Percentiles rank a stretch among this genome's conserved stretches.
Conservation (phyloP, 2,797 vertebrate genomes). For the Psittacula echo region DNA sequence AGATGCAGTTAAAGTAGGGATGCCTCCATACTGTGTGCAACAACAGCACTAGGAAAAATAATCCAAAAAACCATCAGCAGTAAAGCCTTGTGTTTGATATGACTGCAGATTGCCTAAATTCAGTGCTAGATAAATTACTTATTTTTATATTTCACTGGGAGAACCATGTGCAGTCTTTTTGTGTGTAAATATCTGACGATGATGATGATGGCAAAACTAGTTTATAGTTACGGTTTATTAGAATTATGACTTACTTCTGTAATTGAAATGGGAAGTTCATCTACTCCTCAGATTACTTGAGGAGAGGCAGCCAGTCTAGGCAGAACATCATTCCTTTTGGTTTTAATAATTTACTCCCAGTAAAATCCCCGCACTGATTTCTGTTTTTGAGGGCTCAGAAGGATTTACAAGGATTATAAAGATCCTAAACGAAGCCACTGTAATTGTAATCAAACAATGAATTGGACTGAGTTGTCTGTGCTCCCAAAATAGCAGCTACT, state of each 20-base stretch:
- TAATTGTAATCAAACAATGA: neutral
- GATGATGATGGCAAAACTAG: neutral
- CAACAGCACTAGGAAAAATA: neutral
- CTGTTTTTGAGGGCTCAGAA: constrained; percentile 19
- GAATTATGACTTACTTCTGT: neutral
- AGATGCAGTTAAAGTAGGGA: neutral
- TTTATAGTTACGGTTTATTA: neutral
- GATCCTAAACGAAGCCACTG: constrained; percentile 19
- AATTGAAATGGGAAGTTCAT: constrained; percentile 10
- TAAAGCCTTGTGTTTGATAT: neutral
- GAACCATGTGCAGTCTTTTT: neutral
- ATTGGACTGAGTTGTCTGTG: neutral
- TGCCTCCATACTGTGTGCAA: neutral
- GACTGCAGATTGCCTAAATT: neutral
- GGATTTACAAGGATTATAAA: constrained; percentile 29
- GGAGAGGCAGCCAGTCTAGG: constrained; percentile 12
- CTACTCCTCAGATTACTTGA: neutral
- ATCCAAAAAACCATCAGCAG: neutral
- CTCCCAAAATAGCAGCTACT: neutral
- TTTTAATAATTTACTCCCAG: neutral
- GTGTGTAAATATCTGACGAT: neutral
- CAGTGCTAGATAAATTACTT: neutral
- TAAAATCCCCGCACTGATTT: constrained; percentile 14
- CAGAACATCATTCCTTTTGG: neutral
- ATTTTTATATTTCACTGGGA: neutral